A percentile compares a stretch with the other conserved stretches of the same genome.
phyloP scores from a whole-genome alignment of 2,797 vertebrate genomes.

The Sciaenops ocellatus region DNA sequence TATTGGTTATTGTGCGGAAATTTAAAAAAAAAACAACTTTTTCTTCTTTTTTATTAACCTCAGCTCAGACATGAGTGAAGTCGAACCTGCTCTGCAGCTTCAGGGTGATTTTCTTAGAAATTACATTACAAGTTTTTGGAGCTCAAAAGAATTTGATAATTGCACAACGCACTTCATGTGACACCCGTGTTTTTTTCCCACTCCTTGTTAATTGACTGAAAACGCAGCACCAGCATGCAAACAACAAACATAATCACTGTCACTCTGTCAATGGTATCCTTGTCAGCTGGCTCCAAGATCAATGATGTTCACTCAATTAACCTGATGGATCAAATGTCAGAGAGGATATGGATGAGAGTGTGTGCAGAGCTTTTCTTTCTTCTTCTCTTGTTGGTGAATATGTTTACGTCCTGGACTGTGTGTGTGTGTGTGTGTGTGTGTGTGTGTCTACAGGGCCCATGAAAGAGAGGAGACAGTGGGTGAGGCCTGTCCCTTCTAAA shows the following conservation, averaged over 20 bases:
- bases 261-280: slow-evolving; percentile 65
- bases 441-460: slow-evolving; percentile 53
- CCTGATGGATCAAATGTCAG: slow-evolving; percentile 71
- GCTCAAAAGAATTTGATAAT: slow-evolving; percentile 16
- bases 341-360: slow-evolving; percentile 57
- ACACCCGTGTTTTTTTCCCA: neutral
- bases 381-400: slow-evolving; percentile 23
- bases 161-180: slow-evolving; percentile 10
- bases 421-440: slow-evolving; percentile 20
- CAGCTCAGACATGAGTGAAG: neutral
- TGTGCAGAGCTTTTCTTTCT: neutral
- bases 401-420: slow-evolving; percentile 53
- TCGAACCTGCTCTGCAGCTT: neutral
- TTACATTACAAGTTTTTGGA: neutral
- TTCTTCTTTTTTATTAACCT: too few relatives aligned
- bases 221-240: slow-evolving; percentile 47
- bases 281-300: slow-evolving; percentile 68
- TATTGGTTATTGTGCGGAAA: neutral
- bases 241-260: slow-evolving; percentile 61
- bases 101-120: slow-evolving; percentile 12
- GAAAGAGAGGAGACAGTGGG: slow-evolving; percentile 62
- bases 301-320: slow-evolving; percentile 77
- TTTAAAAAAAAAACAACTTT: neutral
- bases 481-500: slow-evolving; percentile 71
- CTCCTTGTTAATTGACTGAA: slow-evolving; percentile 37